phyloP scores from a whole-genome alignment of 2,888 invertebrate genomes.

The Thymelicus acteon region DNA sequence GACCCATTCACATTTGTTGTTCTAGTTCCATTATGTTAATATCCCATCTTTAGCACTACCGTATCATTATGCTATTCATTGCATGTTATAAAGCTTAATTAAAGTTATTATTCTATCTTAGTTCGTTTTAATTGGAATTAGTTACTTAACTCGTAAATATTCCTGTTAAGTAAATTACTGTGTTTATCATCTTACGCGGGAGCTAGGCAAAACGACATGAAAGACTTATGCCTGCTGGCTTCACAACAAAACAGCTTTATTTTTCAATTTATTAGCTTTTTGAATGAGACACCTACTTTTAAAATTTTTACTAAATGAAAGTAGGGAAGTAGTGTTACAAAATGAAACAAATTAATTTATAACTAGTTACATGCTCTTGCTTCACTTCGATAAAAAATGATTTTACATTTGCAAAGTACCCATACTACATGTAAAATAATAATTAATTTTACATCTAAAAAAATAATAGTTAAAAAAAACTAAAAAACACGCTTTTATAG shows the following conservation, averaged over 20 bases:
- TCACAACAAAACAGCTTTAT: neutral
- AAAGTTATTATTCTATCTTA: conserved; percentile 1
- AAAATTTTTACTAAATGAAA: neutral
- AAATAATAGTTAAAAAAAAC: no score
- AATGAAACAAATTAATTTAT: neutral
- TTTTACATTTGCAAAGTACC: no score
- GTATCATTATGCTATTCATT: conserved; percentile 17
- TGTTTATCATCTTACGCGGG: conserved; percentile 14
- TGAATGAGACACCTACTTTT: neutral
- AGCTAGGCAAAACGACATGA: neutral
- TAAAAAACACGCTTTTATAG: no score
- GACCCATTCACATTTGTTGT: conserved; percentile 41
- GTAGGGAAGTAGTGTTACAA: neutral
- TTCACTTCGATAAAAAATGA: no score
- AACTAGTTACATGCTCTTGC: no score
- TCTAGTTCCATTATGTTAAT: conserved; percentile 57
- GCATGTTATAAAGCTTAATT: conserved; percentile 14
- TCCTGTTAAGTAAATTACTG: conserved; percentile 8
- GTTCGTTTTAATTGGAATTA: conserved; percentile 12
- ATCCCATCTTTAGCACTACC: conserved; percentile 36
- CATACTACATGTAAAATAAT: no score
- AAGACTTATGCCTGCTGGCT: neutral
- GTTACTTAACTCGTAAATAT: conserved; percentile 15
- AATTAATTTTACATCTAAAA: no score
- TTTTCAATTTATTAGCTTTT: neutral